phyloP scores from a whole-genome alignment of 2,113 vertebrate genomes.

The Mustela nigripes region DNA sequence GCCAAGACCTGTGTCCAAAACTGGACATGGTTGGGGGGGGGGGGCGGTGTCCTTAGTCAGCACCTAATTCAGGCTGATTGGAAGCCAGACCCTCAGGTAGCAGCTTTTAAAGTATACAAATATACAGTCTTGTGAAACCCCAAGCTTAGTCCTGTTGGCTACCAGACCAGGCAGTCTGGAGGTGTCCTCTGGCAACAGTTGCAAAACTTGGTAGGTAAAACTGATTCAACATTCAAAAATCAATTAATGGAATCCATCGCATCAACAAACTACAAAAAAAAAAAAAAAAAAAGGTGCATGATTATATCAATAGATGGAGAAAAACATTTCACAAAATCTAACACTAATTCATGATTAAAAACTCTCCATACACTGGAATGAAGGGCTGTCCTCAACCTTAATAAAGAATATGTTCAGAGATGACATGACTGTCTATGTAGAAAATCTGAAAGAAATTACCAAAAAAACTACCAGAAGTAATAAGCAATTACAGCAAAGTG shows the following conservation, averaged over 20 bases:
- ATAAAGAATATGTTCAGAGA: not conserved
- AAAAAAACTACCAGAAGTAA: not conserved
- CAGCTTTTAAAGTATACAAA: not conserved
- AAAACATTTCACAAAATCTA: not conserved
- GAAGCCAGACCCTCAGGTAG: not conserved
- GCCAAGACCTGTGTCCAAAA: not conserved
- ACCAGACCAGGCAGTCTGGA: not conserved
- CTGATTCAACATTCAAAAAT: not conserved
- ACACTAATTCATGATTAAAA: not conserved
- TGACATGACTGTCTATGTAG: not conserved
- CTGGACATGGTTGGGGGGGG: no score
- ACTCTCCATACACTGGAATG: not conserved
- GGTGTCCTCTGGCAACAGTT: not conserved
- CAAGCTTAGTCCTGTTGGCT: not conserved
- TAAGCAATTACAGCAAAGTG: not conserved
- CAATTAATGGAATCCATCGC: not conserved
- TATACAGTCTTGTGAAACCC: not conserved
- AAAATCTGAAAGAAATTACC: not conserved
- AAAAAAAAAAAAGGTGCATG: not conserved
- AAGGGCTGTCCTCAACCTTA: not conserved
- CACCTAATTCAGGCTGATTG: not conserved
- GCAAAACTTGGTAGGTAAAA: not conserved
- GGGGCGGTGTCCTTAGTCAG: not conserved
- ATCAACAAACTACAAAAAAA: not conserved
- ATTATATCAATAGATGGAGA: not conserved